Evolutionary conservation across 2,797 vertebrate species (phyloP).

Genomic region (Microhierax caerulescens): DNA sequence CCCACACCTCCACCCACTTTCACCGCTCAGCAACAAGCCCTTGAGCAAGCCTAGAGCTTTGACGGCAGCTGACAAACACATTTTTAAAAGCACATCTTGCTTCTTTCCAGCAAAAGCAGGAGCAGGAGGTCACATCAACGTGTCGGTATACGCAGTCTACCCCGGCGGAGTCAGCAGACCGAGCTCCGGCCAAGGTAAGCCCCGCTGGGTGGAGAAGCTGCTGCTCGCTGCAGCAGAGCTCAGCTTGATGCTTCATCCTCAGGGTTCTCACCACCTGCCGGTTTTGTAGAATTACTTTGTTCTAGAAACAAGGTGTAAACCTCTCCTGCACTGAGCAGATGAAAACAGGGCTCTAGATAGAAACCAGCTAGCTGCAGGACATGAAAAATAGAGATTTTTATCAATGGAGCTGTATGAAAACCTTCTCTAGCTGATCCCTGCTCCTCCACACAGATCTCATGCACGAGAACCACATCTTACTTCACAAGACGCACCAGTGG

Average conservation of each 20-base stretch:
- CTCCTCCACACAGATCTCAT: background rate
- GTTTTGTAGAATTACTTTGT: rapidly evolving
- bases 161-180: slow-evolving; percentile 70
- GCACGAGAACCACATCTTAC: rapidly evolving
- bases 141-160: slow-evolving; percentile 79
- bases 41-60: background rate
- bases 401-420: rapidly evolving
- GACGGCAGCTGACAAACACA: rapidly evolving
- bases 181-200: slow-evolving; percentile 74
- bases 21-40: background rate
- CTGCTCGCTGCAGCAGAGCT: background rate
- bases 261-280: rapidly evolving
- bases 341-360: background rate
- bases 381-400: rapidly evolving
- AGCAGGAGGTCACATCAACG: background rate
- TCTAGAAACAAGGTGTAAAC: rapidly evolving
- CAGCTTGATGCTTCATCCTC: background rate
- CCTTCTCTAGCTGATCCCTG: too few species aligned
- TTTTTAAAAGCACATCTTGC: background rate
- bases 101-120: background rate
- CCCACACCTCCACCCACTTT: rapidly evolving
- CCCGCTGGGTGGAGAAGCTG: rapidly evolving
- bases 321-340: rapidly evolving
- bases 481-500: rapidly evolving
- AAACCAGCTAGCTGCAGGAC: background rate